phyloP scores from a whole-genome alignment of 2,888 invertebrate genomes.

The Papilio demoleus region DNA sequence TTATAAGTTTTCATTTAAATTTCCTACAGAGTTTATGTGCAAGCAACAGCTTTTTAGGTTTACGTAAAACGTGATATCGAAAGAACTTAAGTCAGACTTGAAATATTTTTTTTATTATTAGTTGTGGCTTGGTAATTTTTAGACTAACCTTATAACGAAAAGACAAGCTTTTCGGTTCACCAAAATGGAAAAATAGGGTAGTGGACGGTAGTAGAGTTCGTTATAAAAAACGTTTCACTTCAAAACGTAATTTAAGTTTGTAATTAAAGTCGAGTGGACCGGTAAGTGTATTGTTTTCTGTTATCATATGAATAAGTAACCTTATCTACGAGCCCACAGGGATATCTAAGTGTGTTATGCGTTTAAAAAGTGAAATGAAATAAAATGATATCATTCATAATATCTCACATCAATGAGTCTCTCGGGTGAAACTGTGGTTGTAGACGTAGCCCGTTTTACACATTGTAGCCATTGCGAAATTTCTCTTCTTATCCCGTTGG shows the following conservation, averaged over 20 bases:
- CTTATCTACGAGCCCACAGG: neutral
- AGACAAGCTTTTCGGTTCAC: no score
- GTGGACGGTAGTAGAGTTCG: no score
- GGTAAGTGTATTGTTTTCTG: neutral
- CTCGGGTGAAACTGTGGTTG: neutral
- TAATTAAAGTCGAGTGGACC: neutral
- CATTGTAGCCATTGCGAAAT: neutral
- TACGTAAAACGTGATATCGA: no score
- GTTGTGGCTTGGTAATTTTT: no score
- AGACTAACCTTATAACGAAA: no score
- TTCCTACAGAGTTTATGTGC: no score
- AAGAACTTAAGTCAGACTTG: no score
- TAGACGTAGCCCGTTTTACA: neutral
- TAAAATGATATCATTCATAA: neutral
- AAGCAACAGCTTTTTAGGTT: no score
- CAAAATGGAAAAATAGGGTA: no score
- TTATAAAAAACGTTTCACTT: no score
- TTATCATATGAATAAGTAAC: neutral
- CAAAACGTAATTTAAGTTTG: neutral
- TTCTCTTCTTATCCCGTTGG: neutral
- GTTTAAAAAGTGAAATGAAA: neutral
- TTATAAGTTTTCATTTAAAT: no score
- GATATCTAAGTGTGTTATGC: neutral
- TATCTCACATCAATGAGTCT: neutral
- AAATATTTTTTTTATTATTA: no score